Conservation (phyloP, 2,113 vertebrate species). For the Holacanthus passer region DNA sequence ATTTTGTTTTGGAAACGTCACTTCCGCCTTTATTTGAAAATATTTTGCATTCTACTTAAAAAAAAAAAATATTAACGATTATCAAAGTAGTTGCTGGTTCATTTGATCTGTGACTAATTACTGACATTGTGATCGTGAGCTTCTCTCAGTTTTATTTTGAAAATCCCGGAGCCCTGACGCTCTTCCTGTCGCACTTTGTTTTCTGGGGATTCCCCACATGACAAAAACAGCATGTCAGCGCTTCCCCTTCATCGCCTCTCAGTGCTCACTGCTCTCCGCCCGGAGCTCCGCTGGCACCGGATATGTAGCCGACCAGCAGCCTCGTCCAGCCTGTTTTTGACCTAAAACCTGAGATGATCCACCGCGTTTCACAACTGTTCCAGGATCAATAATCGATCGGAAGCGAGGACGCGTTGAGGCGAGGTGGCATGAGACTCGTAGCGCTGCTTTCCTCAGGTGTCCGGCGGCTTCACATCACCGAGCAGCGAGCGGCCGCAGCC, state of each 20-base stretch:
- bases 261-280: conserved; percentile 63
- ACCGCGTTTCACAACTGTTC: neutral
- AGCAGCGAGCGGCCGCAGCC: conserved; percentile 45
- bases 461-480: conserved; percentile 42
- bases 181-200: neutral
- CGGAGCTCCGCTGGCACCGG: conserved; percentile 63
- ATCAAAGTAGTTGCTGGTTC: too few species aligned
- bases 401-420: neutral
- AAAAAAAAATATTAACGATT: too few species aligned
- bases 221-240: conserved; percentile 76
- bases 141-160: conserved; percentile 57
- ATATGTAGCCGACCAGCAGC: conserved; percentile 60
- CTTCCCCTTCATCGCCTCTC: conserved; percentile 69
- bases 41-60: too few species aligned
- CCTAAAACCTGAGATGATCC: neutral
- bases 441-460: conserved; percentile 65
- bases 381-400: neutral
- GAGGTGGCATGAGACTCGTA: conserved; percentile 81
- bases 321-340: neutral
- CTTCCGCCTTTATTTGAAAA: conserved; percentile 18
- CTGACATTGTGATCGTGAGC: too few species aligned
- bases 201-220: conserved; percentile 80
- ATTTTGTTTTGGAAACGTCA: conserved; percentile 39
- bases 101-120: too few species aligned
- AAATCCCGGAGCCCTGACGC: neutral